These are phyloP conservation scores for Pelodytes ibericus DNA, from an alignment of 2,797 vertebrate genomes.

Conservation along the genomic window DNA sequence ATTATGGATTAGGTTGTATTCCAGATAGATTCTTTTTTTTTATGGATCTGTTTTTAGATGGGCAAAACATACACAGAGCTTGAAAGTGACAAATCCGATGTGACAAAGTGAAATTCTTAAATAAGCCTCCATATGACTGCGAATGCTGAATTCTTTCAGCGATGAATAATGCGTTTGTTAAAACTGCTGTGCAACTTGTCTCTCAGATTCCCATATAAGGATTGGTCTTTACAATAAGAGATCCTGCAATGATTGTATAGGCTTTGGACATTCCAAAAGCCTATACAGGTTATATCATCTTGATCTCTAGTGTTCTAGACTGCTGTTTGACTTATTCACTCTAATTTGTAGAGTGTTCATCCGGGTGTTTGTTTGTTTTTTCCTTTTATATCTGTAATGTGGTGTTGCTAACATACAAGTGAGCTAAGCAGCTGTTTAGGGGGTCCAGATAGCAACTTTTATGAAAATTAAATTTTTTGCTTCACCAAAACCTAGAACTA, in stretches of 20 bases:
- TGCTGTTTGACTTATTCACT: too few species aligned
- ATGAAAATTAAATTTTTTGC: too few species aligned
- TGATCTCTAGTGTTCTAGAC: neutral
- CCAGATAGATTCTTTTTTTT: neutral
- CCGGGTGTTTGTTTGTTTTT: neutral
- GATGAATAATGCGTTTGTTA: constrained; percentile 20
- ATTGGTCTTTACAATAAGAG: constrained; percentile 20
- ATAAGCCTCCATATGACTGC: constrained; percentile 8
- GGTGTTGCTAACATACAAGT: too few species aligned
- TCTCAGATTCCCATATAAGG: constrained; percentile 35
- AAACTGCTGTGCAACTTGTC: neutral
- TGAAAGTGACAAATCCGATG: constrained; percentile 2
- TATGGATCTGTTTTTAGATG: constrained; percentile 14
- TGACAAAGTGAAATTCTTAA: constrained; percentile 18
- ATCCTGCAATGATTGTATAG: constrained; percentile 38
- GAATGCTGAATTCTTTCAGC: constrained; percentile 23
- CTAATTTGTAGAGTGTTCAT: neutral
- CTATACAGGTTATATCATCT: neutral
- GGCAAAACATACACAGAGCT: neutral
- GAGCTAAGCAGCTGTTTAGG: neutral
- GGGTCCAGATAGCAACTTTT: too few species aligned
- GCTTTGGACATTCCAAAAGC: neutral
- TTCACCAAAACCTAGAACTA: too few species aligned
- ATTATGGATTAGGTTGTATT: neutral
- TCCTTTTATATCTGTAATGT: neutral